phyloP scores from a whole-genome alignment of 2,113 vertebrate genomes.

The Chrysochloris asiatica region DNA sequence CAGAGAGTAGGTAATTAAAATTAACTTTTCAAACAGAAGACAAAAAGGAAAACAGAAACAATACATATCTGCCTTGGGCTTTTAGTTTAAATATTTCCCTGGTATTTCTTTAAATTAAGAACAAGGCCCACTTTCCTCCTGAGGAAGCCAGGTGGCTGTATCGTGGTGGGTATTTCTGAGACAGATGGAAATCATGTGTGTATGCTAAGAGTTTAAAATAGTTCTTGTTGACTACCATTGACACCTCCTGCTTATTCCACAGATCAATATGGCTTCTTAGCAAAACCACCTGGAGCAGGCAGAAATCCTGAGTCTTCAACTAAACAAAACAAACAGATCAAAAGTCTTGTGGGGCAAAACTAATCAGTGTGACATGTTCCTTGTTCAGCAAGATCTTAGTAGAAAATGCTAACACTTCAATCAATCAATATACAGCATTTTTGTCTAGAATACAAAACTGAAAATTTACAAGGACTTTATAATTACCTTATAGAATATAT shows the following conservation, averaged over 20 bases:
- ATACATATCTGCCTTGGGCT: not conserved
- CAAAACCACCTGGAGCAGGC: not conserved
- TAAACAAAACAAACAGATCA: not conserved
- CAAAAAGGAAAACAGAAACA: not conserved
- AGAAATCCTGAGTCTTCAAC: not conserved
- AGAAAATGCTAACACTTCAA: not conserved
- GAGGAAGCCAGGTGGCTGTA: not conserved
- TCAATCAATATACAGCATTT: not conserved
- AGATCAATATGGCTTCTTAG: not conserved
- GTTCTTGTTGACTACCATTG: not conserved
- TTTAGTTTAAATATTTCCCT: not conserved
- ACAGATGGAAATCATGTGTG: not conserved
- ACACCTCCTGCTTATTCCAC: not conserved
- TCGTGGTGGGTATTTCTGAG: not conserved
- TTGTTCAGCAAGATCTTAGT: not conserved
- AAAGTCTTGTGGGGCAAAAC: not conserved
- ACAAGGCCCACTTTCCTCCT: not conserved
- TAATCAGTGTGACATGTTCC: not conserved
- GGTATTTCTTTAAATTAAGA: not conserved
- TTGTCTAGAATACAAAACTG: not conserved
- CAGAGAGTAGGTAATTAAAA: not conserved
- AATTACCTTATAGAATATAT: not conserved
- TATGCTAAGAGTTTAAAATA: not conserved
- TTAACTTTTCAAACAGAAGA: not conserved
- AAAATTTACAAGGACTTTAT: not conserved